phyloP scores from a whole-genome alignment of 2,113 vertebrate species.

The Indri indri region DNA sequence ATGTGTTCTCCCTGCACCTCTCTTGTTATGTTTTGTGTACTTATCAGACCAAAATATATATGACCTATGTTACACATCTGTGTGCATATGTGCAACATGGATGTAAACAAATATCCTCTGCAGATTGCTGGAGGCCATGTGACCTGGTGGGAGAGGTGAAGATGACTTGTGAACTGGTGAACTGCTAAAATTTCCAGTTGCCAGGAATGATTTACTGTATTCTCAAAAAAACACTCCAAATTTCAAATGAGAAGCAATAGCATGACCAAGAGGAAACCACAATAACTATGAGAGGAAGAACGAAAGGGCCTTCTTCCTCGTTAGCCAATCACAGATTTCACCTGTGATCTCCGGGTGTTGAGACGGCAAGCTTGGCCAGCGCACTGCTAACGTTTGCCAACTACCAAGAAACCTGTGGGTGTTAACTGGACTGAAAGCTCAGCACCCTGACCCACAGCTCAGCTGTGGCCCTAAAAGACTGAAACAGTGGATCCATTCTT shows the following conservation, averaged over 20 bases:
- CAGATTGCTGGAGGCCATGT: too few relatives aligned
- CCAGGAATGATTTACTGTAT: neutral
- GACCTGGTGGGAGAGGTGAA: neutral
- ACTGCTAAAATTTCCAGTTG: too few relatives aligned
- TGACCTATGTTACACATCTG: neutral
- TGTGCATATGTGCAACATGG: accelerated
- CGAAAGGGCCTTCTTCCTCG: neutral
- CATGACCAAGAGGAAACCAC: neutral
- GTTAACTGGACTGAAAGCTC: neutral
- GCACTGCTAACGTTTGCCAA: neutral
- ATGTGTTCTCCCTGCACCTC: neutral
- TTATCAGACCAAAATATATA: neutral
- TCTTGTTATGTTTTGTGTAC: neutral
- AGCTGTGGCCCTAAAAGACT: too few relatives aligned
- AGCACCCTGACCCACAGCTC: too few relatives aligned
- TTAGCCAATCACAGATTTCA: neutral
- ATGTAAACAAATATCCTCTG: neutral
- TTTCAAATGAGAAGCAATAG: neutral
- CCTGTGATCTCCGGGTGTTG: neutral
- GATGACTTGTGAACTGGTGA: neutral
- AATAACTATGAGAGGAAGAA: neutral
- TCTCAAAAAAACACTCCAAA: neutral
- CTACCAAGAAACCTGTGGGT: neutral
- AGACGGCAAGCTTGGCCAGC: neutral
- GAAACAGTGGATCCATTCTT: neutral